A percentile compares a stretch with the other conserved stretches of the same genome.
Conservation (phyloP, 2,113 vertebrate genomes). For the Hipposideros armiger region DNA sequence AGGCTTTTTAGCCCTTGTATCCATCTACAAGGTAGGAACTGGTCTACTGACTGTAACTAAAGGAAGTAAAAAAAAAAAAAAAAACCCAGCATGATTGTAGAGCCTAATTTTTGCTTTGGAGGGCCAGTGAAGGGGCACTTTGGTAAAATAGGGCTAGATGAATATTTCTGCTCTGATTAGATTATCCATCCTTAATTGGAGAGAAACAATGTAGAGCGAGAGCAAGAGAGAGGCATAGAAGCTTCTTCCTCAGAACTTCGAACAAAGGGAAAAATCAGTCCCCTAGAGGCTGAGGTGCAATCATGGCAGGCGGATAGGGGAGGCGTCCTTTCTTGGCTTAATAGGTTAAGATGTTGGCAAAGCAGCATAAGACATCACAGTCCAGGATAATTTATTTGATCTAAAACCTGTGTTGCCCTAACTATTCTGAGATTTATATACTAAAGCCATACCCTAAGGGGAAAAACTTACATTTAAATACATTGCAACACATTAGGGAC, state of each 20-base stretch:
- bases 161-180: background rate
- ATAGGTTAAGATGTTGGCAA: background rate
- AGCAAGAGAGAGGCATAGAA: background rate
- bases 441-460: background rate
- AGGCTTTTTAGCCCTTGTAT: background rate
- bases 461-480: background rate
- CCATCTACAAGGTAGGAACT: background rate
- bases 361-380: background rate
- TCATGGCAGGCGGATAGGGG: background rate
- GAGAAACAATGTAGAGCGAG: background rate
- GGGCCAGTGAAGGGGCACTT: background rate
- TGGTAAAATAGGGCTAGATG: background rate
- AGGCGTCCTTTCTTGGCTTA: background rate
- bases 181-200: background rate
- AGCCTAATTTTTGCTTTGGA: background rate
- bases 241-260: background rate
- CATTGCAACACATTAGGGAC: background rate
- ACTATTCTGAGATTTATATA: background rate
- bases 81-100: background rate
- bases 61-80: background rate
- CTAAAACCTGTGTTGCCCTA: background rate
- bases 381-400: slow-evolving; percentile 28
- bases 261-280: background rate
- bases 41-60: background rate
- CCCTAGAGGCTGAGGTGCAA: background rate